These are phyloP conservation scores for Chaetodon auriga DNA, from an alignment of 2,113 vertebrate genomes.

Conservation along the genomic window DNA sequence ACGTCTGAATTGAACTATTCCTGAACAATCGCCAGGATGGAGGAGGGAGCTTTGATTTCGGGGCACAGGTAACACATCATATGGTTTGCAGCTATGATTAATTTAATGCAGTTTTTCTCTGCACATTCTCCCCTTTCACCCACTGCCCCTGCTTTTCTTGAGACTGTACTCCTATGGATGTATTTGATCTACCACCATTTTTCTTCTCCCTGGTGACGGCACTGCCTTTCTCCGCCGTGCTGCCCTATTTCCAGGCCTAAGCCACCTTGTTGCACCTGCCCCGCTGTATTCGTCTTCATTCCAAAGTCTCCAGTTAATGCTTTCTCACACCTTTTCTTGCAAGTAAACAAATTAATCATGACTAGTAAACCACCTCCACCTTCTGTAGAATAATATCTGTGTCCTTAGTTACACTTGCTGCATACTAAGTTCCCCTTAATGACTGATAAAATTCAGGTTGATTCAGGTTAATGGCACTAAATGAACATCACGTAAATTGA, in stretches of 20 bases:
- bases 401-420: constrained; percentile 29
- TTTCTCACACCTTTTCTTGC: constrained; percentile 18
- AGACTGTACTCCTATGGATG: constrained; percentile 39
- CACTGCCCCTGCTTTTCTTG: constrained; percentile 43
- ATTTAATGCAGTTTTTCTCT: constrained; percentile 48
- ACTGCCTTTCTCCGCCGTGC: constrained; percentile 3
- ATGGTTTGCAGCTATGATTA: constrained; percentile 11
- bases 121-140: constrained; percentile 39
- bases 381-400: constrained; percentile 8
- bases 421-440: constrained; percentile 36
- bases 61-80: constrained; percentile 14
- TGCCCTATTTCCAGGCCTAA: constrained; percentile 55
- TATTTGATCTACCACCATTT: constrained; percentile 52
- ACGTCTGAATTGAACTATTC: background rate
- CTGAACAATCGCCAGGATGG: background rate
- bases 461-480: constrained; percentile 26
- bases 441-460: constrained; percentile 25
- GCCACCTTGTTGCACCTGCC: constrained; percentile 55
- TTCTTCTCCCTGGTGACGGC: constrained; percentile 30
- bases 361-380: background rate
- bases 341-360: constrained; percentile 59
- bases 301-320: constrained; percentile 23
- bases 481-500: constrained; percentile 8
- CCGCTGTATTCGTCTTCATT: constrained; percentile 22
- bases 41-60: background rate